Evolutionary conservation across 1,140 invertebrate genomes (phyloP).

Genomic region (Antheraea mylitta): DNA sequence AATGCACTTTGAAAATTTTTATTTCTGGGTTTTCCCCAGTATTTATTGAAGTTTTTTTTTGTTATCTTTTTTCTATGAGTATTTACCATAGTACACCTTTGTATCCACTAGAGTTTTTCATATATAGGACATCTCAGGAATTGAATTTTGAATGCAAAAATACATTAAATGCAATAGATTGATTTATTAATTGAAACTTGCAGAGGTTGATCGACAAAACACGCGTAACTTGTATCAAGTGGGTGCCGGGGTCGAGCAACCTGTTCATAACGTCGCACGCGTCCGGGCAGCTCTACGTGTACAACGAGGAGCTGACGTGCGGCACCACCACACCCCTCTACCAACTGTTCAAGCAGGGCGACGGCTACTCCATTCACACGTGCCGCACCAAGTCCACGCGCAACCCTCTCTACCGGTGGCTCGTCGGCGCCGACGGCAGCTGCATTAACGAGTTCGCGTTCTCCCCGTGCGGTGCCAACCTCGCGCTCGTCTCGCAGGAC

Average conservation of each 20-base stretch:
- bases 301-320: conserved; percentile 97
- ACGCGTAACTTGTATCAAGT: conserved; percentile 98
- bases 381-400: conserved; percentile 97
- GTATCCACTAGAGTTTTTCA: too few species aligned
- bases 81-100: too few species aligned
- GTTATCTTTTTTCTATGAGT: too few species aligned
- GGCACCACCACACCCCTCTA: conserved; percentile 92
- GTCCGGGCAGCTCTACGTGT: conserved; percentile 98
- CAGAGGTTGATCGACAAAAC: conserved; percentile 98
- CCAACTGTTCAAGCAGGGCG: conserved; percentile 97
- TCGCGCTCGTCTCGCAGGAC: conserved; percentile 97
- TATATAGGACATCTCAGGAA: too few species aligned
- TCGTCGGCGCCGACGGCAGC: conserved; percentile 90
- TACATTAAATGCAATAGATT: too few species aligned
- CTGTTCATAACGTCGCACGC: conserved; percentile 96
- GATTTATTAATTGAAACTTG: conserved; percentile 35
- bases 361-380: conserved; percentile 95
- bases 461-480: conserved; percentile 94
- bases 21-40: too few species aligned
- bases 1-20: too few species aligned
- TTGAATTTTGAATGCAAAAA: too few species aligned
- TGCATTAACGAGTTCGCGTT: conserved; percentile 98
- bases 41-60: too few species aligned
- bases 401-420: conserved; percentile 95
- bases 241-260: conserved; percentile 96